Percentiles rank a stretch among this genome's conserved stretches.
phyloP scores from a whole-genome alignment of 2,888 invertebrate species.

The Acanthosepion pharaonis region DNA sequence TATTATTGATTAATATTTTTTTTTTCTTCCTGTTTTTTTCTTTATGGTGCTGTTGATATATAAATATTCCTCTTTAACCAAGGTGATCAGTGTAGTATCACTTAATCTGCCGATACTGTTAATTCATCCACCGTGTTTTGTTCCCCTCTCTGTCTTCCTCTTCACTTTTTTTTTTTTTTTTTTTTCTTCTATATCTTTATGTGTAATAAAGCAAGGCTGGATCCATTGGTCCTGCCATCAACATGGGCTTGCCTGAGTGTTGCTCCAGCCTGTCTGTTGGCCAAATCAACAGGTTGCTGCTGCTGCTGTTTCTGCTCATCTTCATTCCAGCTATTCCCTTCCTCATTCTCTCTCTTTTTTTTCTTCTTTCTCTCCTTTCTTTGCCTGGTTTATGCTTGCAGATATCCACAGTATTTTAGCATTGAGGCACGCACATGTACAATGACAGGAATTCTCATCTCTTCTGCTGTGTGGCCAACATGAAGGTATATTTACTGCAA shows the following conservation, averaged over 20 bases:
- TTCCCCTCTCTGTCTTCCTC: neutral
- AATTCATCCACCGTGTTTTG: neutral
- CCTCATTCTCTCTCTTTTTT: neutral
- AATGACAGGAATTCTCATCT: neutral
- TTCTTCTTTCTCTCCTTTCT: neutral
- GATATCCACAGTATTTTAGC: neutral
- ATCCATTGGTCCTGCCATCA: neutral
- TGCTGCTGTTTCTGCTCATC: neutral
- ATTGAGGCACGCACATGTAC: neutral
- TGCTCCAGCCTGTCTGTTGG: neutral
- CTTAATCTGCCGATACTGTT: neutral
- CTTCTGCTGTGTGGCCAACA: neutral
- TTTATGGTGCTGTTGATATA: neutral
- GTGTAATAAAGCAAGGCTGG: neutral
- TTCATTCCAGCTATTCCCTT: slow-evolving; percentile 24
- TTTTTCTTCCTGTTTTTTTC: neutral
- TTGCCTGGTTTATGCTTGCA: neutral
- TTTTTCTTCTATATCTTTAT: neutral
- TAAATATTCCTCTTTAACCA: neutral
- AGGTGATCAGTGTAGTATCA: neutral
- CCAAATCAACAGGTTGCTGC: neutral
- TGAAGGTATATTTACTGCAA: neutral
- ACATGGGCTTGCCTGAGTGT: neutral
- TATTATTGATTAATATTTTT: neutral
- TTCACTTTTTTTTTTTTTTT: neutral